Evolutionary conservation across 2,888 invertebrate species (phyloP).

Genomic region (Hylaea fasciaria): DNA sequence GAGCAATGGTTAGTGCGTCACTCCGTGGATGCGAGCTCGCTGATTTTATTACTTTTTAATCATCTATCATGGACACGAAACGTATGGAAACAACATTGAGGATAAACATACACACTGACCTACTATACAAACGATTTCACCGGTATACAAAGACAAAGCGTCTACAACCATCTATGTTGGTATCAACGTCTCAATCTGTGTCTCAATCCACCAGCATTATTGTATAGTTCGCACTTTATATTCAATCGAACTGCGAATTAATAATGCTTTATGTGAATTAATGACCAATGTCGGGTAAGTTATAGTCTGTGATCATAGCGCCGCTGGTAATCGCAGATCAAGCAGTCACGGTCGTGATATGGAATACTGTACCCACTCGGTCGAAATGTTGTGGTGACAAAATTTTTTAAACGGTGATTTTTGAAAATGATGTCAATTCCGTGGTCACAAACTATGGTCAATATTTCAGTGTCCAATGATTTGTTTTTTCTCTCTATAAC

Average conservation of each 20-base stretch:
- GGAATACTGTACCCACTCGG: constrained; percentile 26
- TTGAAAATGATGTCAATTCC: too few relatives aligned
- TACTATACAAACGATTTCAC: too few relatives aligned
- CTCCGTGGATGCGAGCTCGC: constrained; percentile 11
- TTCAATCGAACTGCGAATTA: constrained; percentile 56
- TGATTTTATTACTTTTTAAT: not conserved
- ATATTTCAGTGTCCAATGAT: too few relatives aligned
- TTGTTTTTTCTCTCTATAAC: too few relatives aligned
- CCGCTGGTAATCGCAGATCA: constrained; percentile 44
- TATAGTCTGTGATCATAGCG: constrained; percentile 60
- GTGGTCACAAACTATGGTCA: too few relatives aligned
- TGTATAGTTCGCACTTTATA: constrained; percentile 49
- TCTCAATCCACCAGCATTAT: constrained; percentile 42
- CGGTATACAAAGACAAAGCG: constrained; percentile 1
- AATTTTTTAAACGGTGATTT: not conserved
- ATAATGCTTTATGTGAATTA: constrained; percentile 36
- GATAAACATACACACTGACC: too few relatives aligned
- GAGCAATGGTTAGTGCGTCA: constrained; percentile 21
- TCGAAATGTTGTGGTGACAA: constrained; percentile 4
- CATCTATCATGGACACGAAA: too few relatives aligned
- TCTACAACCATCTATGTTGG: not conserved
- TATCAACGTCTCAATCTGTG: not conserved
- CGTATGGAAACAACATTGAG: too few relatives aligned
- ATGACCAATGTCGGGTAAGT: constrained; percentile 42
- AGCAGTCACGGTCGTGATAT: constrained; percentile 32